Evolutionary conservation across 23 tunicate genomes (phyloP).

Genomic region (Halocynthia aurantium): DNA sequence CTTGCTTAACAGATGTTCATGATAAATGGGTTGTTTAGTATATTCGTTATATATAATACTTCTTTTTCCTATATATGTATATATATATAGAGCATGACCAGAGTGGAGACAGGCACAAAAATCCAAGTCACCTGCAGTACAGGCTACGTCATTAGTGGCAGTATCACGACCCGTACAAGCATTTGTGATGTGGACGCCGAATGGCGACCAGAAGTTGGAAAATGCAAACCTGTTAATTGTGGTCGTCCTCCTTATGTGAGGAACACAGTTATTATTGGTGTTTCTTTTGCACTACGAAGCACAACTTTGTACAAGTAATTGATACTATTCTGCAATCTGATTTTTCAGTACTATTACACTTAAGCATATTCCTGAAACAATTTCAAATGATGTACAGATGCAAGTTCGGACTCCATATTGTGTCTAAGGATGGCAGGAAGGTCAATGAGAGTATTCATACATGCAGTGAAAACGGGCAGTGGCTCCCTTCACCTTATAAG

Average conservation of each 20-base stretch:
- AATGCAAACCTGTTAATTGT: slow-evolving; percentile 46
- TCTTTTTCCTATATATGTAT: neutral
- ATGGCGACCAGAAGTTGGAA: slow-evolving; percentile 60
- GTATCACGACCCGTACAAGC: slow-evolving; percentile 18
- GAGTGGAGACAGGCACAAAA: slow-evolving; percentile 20
- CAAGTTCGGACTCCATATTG: slow-evolving; percentile 35
- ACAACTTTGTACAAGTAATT: slow-evolving; percentile 46
- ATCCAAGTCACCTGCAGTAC: slow-evolving; percentile 29
- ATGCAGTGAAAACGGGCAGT: slow-evolving; percentile 40
- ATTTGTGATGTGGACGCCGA: slow-evolving; percentile 38
- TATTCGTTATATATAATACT: neutral
- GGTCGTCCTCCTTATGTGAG: slow-evolving; percentile 38
- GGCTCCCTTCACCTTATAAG: slow-evolving; percentile 41
- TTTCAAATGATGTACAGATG: slow-evolving; percentile 20
- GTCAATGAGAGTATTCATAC: slow-evolving; percentile 18
- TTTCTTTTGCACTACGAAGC: slow-evolving; percentile 36
- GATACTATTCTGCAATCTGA: neutral
- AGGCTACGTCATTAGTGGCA: slow-evolving; percentile 43
- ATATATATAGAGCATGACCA: neutral
- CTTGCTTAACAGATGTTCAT: too few relatives aligned
- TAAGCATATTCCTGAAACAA: neutral
- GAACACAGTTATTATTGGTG: slow-evolving; percentile 35
- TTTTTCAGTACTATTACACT: neutral
- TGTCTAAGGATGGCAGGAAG: slow-evolving; percentile 1
- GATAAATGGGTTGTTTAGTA: too few relatives aligned